Base-by-base conservation (phyloP, 1,140 invertebrate species). In the Eumaeus atala region DNA sequence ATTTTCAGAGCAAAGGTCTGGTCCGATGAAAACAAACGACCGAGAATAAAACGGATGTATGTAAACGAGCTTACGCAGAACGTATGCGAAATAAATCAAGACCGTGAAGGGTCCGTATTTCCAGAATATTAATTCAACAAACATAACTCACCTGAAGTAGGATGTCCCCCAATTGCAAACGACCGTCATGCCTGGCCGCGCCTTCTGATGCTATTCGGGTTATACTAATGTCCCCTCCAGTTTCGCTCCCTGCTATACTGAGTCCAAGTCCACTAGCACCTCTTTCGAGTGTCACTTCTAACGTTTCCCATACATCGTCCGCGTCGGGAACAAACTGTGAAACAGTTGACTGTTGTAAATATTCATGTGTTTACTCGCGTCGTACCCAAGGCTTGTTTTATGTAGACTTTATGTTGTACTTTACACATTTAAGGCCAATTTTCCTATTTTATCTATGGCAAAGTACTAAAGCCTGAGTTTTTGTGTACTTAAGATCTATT, bases 151-250 rank as follows among this genome's bases (percentile, higher is more conserved):
- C 90, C 64, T 89, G 87, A 35, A 90, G 76, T 59, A 91, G 87
- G 53, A 90, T 88, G 68, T 91, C 90, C 52, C 90, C 90, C 49
- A 90, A 88, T 68, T 87, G 88, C 56, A 91, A 66, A 35, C 89
- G 78, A 9, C 89, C 90, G 62, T 91, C 90, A 48, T 92, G 91
- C 33, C 95, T 95, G 3, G 98, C 98, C 14, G 98, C 96, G 9
- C 98, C 97, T 36, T 95, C 96, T 7, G 94, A 91, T 83, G 99
- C 99, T 67, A 99, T 91, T 88, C 99, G 97, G 17, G 98, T 99
- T 80, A 99, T 97, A 90, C 97, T 99, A 77, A 99, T 98, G 73
- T 95, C 94, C 69, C 91, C 92, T 61, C 94, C 94, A 64, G 92
- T 92, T 95, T 97, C 71, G 0, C 84, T 86, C 12, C 85, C 85